Evolutionary conservation across 2,797 vertebrate species (phyloP), one percentile per base, ranked within the genome.

Genomic region (Botia kubotai): DNA sequence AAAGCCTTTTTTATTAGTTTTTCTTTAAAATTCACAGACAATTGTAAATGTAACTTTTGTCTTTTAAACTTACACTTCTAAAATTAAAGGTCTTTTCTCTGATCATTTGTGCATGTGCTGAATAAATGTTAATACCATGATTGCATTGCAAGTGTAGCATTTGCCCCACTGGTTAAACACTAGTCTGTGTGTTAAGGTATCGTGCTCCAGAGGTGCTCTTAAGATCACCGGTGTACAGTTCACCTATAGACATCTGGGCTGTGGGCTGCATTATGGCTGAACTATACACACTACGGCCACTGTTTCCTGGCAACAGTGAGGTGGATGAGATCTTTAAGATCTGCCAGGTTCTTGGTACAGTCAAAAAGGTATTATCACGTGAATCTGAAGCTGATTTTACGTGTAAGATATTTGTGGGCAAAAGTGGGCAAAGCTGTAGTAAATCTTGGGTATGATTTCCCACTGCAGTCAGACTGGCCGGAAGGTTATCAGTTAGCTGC

Each of bases 241-340:
- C 97, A 76, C 97, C 98, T 63, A 98, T 99, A 77, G 98, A 99
- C 48, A 86, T 99, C 75, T 99, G 98, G 98, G 98, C 98, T 7
- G 95, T 99, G 58, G 98, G 98, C 83, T 98, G 98, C 87, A 99
- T 99, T 83, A 98, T 99, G 97, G 98, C 97, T 2, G 98, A 99
- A 71, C 90, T 99, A 0, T 99, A 99, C 82, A 99, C 96, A 0
- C 91, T 99, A 60, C 93, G 98, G 60, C 98, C 98, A 1, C 97
- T 99, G 84, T 99, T 99, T 83, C 98, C 97, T 8, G 98, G 98
- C 13, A 97, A 97, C 83, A 99, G 97, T 58, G 97, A 99, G 87
- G 95, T 99, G 66, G 98, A 99, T 83, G 96, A 98, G 91, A 98
- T 99, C 88, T 99, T 99, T 89, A 99, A 99, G 92, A 98, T 99